Conservation (phyloP, 2,797 vertebrate genomes). For the Erithacus rubecula region DNA sequence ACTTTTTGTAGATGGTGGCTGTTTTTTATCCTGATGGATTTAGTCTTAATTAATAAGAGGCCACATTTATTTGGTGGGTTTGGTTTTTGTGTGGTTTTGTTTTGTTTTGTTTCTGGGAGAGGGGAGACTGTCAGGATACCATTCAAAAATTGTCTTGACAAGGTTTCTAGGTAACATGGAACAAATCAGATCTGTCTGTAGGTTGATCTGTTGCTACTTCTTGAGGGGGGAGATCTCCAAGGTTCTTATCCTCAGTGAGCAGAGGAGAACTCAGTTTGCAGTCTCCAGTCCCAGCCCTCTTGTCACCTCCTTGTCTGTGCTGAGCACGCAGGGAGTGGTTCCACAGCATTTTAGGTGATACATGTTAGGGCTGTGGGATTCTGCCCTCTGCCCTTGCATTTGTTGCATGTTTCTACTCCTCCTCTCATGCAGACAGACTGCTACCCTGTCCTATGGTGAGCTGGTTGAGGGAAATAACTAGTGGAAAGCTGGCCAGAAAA, state of each 20-base stretch:
- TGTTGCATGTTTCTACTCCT: accelerated
- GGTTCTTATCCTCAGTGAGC: not conserved
- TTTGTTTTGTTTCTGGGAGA: not conserved
- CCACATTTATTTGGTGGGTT: not conserved
- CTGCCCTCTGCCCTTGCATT: not conserved
- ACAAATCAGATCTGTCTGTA: not conserved
- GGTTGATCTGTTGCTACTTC: not conserved
- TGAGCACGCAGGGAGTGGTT: not conserved
- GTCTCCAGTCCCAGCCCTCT: not conserved
- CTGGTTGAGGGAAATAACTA: not conserved
- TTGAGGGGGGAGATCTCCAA: not conserved
- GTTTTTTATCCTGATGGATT: not conserved
- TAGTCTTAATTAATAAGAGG: not conserved
- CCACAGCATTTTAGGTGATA: not conserved
- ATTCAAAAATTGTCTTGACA: not conserved
- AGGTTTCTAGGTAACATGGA: not conserved
- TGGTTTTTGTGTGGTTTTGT: not conserved
- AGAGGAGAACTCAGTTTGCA: not conserved
- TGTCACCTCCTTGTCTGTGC: not conserved
- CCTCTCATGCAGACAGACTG: not conserved
- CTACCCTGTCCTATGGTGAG: accelerated
- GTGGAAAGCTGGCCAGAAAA: not conserved
- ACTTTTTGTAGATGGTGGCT: not conserved
- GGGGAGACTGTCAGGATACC: not conserved
- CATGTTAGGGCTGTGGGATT: not conserved